Base-by-base conservation (phyloP, 2,113 vertebrate species). In the Equus przewalskii region DNA sequence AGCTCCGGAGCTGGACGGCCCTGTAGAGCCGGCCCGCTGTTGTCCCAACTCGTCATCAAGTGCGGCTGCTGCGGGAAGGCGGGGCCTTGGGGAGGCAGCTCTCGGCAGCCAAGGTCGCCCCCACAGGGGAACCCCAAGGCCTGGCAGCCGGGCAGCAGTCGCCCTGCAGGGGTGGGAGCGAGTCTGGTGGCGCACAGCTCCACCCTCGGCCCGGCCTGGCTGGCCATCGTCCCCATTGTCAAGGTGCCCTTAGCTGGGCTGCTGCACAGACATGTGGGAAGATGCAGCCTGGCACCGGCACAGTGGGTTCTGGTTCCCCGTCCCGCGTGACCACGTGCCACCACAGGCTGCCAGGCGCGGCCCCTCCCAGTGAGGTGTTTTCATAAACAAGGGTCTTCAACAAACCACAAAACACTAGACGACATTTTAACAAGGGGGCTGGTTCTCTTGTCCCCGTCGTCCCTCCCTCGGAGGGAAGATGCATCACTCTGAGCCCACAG, bases 11-110 rank as follows among this genome's bases (percentile, higher is more conserved):
- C 28, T 85, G n/a, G 64, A 16, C 28, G 26, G 22, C 33, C 28
- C 75, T 7, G 41, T 24, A 41, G 41, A 26, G 7, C 9, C 3
- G 1, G 4, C 15, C 70, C 16, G 1, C 30, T 1, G 12, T 41
- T 41, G 36, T 41, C 36, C 36, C 56, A 7, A 30, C 8, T 33
- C 1, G 4, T 5, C 6, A 14, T 14, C 15, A 36, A 15, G 16
- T 15, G 9, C 13, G 51, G 49, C 60, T 67, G 51, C 49, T 26
- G n/a, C 1, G 24, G 62, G 49, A 13, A 5, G 26, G 49, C 0
- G 5, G 15, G 26, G 8, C 15, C 58, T 30, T 15, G 15, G 14
- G 33, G 22, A 16, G 15, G 65, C 13, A 4, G 5, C n/a, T 36
- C 4, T 44, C 54, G n/a, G 62, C 12, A 51, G 64, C 28, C 54